Evolutionary conservation across 2,113 vertebrate genomes (phyloP).

Genomic region (Siniperca chuatsi): DNA sequence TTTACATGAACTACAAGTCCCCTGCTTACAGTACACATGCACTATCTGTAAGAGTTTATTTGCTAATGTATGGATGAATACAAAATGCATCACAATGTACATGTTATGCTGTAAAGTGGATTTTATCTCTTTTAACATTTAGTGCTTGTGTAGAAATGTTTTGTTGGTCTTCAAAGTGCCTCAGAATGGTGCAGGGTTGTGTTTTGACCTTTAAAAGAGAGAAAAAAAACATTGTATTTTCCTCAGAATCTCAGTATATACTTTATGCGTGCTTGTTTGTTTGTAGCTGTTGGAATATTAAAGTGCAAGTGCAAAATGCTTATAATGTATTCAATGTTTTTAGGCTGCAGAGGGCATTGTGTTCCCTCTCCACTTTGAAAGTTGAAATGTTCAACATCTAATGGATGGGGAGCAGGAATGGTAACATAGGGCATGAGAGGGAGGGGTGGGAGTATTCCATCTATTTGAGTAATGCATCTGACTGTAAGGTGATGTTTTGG

Average conservation of each 20-base stretch:
- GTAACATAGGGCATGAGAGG: neutral
- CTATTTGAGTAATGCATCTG: slow-evolving; percentile 5
- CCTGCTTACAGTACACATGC: neutral
- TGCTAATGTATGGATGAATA: slow-evolving; percentile 16
- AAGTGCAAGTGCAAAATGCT: slow-evolving; percentile 41
- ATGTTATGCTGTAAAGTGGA: slow-evolving; percentile 27
- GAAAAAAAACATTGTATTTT: slow-evolving; percentile 15
- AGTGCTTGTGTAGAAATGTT: slow-evolving; percentile 35
- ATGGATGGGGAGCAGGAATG: slow-evolving; percentile 51
- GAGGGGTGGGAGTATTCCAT: slow-evolving; percentile 12
- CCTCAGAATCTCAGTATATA: slow-evolving; percentile 5
- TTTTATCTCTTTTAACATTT: slow-evolving; percentile 42
- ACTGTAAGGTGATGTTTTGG: neutral
- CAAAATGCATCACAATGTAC: slow-evolving; percentile 26
- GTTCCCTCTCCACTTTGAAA: slow-evolving; percentile 66
- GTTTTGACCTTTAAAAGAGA: slow-evolving; percentile 59
- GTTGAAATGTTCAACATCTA: slow-evolving; percentile 75
- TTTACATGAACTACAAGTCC: slow-evolving; percentile 16
- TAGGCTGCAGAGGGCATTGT: slow-evolving; percentile 60
- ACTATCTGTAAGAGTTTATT: slow-evolving; percentile 21
- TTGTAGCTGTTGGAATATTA: slow-evolving; percentile 50
- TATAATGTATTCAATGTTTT: slow-evolving; percentile 49
- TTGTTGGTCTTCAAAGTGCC: slow-evolving; percentile 52
- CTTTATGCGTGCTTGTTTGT: slow-evolving; percentile 6
- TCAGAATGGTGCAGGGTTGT: slow-evolving; percentile 24